Evolutionary conservation across 2,797 vertebrate genomes (phyloP).

Genomic region (Ctenosaura bakeri): DNA sequence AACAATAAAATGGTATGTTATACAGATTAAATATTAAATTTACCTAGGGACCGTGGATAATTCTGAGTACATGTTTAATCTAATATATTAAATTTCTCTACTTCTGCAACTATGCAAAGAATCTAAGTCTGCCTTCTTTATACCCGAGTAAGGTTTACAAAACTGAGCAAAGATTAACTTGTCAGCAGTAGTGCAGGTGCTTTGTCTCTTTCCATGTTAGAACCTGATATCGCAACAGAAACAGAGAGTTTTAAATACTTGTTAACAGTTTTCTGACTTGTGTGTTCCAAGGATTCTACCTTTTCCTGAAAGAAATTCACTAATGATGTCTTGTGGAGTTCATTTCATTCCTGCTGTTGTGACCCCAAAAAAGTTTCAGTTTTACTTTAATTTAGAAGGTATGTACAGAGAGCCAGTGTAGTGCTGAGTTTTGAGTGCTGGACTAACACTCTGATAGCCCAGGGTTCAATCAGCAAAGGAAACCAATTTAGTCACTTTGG

Average conservation of each 20-base stretch:
- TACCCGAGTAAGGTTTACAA: not conserved
- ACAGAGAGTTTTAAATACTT: not conserved
- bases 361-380: not conserved
- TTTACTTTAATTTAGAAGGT: not conserved
- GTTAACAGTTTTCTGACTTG: not conserved
- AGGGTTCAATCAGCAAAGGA: too few relatives aligned
- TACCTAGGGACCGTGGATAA: not conserved
- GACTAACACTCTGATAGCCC: too few relatives aligned
- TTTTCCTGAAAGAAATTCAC: not conserved
- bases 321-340: not conserved
- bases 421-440: too few relatives aligned
- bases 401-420: too few relatives aligned
- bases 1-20: not conserved
- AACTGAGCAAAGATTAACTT: not conserved
- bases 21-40: not conserved
- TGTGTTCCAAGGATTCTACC: not conserved
- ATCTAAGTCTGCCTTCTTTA: not conserved
- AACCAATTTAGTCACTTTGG: too few relatives aligned
- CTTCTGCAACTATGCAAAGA: not conserved
- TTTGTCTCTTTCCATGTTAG: not conserved
- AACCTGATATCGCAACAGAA: too few relatives aligned
- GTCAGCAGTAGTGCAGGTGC: not conserved
- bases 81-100: not conserved
- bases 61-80: not conserved
- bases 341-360: not conserved